Percentiles rank a stretch among this genome's conserved stretches.
Conservation (phyloP, 2,113 vertebrate genomes). For the Gasterosteus aculeatus region DNA sequence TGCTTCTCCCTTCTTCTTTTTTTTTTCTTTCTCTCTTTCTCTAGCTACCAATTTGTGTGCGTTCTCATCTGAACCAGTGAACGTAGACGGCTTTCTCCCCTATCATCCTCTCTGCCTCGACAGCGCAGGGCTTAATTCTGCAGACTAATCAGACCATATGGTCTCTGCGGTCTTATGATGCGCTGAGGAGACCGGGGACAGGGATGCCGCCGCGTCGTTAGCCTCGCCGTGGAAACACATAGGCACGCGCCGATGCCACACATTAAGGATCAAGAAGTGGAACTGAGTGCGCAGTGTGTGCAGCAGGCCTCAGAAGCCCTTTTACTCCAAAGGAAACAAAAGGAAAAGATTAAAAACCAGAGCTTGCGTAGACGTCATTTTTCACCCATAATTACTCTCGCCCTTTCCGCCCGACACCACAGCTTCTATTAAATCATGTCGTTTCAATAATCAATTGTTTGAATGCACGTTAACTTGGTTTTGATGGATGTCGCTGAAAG, state of each 20-base stretch:
- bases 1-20: slow-evolving; percentile 3
- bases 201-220: slow-evolving; percentile 50
- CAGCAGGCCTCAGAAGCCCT: slow-evolving; percentile 8
- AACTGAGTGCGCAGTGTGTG: slow-evolving; percentile 30
- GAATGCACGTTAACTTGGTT: slow-evolving; percentile 40
- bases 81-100: slow-evolving; percentile 22
- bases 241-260: slow-evolving; percentile 32
- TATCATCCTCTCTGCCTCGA: slow-evolving; percentile 47
- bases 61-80: slow-evolving; percentile 38
- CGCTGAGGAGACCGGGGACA: slow-evolving; percentile 57
- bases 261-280: slow-evolving; percentile 53
- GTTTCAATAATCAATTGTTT: slow-evolving; percentile 66
- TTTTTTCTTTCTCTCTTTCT: slow-evolving; percentile 4
- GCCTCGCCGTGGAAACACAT: slow-evolving; percentile 36
- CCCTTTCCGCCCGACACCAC: slow-evolving; percentile 50
- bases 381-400: slow-evolving; percentile 63
- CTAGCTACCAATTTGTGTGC: slow-evolving; percentile 57
- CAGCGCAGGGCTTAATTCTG: slow-evolving; percentile 67
- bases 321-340: slow-evolving; percentile 26
- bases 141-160: slow-evolving; percentile 74
- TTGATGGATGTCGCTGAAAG: slow-evolving; percentile 62
- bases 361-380: slow-evolving; percentile 23
- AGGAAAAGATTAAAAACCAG: not conserved
- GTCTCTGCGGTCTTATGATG: slow-evolving; percentile 66
- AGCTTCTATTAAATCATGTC: slow-evolving; percentile 51